Evolutionary conservation across 1,140 invertebrate genomes (phyloP).

Genomic region (Leptopilina boulardi): DNA sequence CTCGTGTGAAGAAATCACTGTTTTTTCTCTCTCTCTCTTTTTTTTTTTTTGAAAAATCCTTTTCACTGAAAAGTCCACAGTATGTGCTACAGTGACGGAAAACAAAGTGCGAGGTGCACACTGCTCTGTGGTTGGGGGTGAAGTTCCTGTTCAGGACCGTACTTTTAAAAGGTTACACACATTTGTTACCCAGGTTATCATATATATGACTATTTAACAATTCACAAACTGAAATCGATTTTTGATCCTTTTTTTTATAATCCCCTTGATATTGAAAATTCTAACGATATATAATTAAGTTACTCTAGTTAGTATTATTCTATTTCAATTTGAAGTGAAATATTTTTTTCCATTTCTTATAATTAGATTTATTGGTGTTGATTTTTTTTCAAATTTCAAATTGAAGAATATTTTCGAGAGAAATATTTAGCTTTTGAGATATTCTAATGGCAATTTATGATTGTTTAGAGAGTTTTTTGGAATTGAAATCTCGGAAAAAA

Average conservation of each 20-base stretch:
- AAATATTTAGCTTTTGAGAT: too few species aligned
- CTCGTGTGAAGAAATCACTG: neutral
- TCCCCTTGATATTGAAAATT: neutral
- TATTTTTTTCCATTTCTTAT: too few species aligned
- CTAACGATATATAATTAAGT: too few species aligned
- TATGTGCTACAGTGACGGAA: conserved; percentile 51
- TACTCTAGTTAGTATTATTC: too few species aligned
- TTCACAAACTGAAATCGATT: neutral
- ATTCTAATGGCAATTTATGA: too few species aligned
- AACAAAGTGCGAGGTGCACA: conserved; percentile 61
- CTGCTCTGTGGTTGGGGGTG: conserved; percentile 61
- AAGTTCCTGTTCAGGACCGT: conserved; percentile 57
- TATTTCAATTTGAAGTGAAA: too few species aligned
- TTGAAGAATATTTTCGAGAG: too few species aligned
- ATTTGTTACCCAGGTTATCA: conserved; percentile 29
- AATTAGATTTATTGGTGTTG: too few species aligned
- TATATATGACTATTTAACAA: neutral
- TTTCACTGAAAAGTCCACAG: conserved; percentile 43
- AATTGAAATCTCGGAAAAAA: conserved; percentile 1
- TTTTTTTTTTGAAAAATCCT: neutral
- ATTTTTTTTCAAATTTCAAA: too few species aligned
- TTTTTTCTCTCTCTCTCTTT: conserved; percentile 43
- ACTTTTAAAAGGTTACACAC: conserved; percentile 38
- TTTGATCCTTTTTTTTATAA: neutral
- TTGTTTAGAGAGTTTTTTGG: neutral